phyloP scores from a whole-genome alignment of 1,140 invertebrate genomes.

The Coenobita brevimanus region DNA sequence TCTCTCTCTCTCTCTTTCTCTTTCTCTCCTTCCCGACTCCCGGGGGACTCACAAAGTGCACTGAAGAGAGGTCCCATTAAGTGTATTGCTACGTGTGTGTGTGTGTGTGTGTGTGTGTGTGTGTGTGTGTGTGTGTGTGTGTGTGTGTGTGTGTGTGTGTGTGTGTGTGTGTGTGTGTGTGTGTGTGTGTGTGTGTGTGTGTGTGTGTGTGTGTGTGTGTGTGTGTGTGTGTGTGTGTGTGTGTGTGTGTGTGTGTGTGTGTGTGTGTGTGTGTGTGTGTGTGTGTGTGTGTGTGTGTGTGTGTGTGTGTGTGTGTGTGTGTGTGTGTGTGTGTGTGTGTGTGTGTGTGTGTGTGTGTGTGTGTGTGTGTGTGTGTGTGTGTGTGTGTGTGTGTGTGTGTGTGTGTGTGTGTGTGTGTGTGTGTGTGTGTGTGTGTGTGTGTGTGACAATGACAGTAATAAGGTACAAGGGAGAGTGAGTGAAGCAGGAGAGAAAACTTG shows the following conservation, averaged over 20 bases:
- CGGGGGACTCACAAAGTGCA: too few relatives aligned
- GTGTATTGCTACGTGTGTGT: background rate
- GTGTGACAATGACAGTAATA: too few relatives aligned
- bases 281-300: conserved; percentile 8
- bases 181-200: background rate
- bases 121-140: conserved; percentile 52
- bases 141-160: conserved; percentile 20
- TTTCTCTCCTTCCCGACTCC: too few relatives aligned
- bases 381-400: background rate
- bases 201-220: background rate
- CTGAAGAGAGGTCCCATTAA: too few relatives aligned
- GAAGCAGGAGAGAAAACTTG: too few relatives aligned
- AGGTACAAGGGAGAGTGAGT: background rate
- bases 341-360: background rate
- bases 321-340: background rate
- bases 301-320: background rate
- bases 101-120: conserved; percentile 35
- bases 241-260: background rate
- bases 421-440: conserved; percentile 6
- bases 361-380: background rate
- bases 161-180: conserved; percentile 30
- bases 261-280: conserved; percentile 12
- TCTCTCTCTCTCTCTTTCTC: too few relatives aligned
- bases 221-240: background rate
- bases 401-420: background rate